phyloP scores from a whole-genome alignment of 2,113 vertebrate genomes.

The Microcebus murinus region DNA sequence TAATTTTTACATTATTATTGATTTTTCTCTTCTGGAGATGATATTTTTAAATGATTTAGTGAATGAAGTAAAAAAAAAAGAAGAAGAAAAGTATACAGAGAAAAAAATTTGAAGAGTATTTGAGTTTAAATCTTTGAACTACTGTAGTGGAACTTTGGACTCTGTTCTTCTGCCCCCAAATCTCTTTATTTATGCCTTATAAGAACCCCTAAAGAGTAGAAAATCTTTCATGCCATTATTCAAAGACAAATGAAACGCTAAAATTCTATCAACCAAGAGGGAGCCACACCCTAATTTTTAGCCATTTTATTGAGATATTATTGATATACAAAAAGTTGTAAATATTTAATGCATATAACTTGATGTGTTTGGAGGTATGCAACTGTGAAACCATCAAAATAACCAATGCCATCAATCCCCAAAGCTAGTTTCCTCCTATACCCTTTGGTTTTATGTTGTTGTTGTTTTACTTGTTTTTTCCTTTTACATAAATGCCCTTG shows the following conservation, averaged over 20 bases:
- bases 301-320: not conserved
- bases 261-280: not conserved
- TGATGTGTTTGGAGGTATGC: not conserved
- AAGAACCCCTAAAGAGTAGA: not conserved
- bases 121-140: not conserved
- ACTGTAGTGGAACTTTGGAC: not conserved
- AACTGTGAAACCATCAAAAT: not conserved
- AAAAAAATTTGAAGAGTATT: not conserved
- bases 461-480: not conserved
- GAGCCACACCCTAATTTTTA: not conserved
- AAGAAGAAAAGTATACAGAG: not conserved
- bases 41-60: not conserved
- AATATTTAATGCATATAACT: not conserved
- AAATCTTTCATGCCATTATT: not conserved
- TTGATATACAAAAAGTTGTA: not conserved
- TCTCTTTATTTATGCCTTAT: not conserved
- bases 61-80: not conserved
- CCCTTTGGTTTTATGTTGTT: not conserved
- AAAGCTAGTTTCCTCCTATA: not conserved
- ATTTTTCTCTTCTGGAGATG: not conserved
- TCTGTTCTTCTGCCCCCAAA: not conserved
- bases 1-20: not conserved
- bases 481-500: not conserved
- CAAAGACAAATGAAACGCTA: not conserved
- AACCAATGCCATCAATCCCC: not conserved